Evolutionary conservation across 2,797 vertebrate species (phyloP).

Genomic region (Uromys caudimaculatus): DNA sequence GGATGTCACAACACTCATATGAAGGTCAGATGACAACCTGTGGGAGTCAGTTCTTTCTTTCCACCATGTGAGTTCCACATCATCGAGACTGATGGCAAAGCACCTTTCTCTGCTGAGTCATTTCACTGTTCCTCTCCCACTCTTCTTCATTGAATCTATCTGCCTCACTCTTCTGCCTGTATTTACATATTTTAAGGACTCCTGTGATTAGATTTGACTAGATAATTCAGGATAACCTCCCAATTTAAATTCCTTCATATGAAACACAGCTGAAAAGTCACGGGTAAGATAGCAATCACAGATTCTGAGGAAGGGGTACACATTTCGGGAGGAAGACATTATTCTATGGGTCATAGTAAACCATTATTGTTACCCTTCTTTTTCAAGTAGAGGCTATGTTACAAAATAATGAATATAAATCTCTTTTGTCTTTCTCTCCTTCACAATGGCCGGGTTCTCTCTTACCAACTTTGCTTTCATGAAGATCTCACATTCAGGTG

Average conservation of each 20-base stretch:
- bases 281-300: background rate
- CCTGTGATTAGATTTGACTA: background rate
- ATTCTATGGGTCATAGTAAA: background rate
- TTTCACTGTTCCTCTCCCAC: background rate
- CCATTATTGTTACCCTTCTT: background rate
- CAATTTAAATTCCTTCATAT: background rate
- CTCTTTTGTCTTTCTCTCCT: background rate
- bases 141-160: background rate
- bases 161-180: background rate
- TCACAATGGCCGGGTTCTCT: background rate
- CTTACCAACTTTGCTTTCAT: background rate
- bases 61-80: background rate
- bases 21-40: background rate
- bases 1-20: background rate
- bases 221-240: background rate
- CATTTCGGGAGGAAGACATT: background rate
- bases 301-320: background rate
- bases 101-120: background rate
- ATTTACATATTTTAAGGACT: background rate
- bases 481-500: background rate
- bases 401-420: background rate
- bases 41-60: background rate
- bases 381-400: background rate
- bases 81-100: background rate
- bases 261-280: background rate